Evolutionary conservation across 2,888 invertebrate species (phyloP).

Genomic region (Alloplasta piceator): DNA sequence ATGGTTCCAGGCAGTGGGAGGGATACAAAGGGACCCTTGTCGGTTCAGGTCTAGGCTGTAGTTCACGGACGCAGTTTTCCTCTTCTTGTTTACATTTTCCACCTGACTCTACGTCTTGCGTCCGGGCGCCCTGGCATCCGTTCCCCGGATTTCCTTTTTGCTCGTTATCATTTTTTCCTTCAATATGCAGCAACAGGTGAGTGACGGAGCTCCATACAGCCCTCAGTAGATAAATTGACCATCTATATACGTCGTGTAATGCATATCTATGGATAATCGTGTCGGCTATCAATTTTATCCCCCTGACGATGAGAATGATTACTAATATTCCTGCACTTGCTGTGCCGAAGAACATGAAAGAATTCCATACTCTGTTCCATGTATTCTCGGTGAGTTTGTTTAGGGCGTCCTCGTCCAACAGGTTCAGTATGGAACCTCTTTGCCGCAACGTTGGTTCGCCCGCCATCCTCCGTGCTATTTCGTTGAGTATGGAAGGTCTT

Average conservation of each 20-base stretch:
- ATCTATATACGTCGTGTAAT: not conserved
- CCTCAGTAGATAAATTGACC: conserved; percentile 1
- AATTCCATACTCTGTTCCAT: conserved; percentile 17
- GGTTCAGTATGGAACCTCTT: conserved; percentile 17
- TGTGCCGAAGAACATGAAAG: conserved; percentile 44
- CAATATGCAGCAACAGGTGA: conserved; percentile 4
- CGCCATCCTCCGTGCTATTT: not conserved
- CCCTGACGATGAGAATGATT: conserved; percentile 24
- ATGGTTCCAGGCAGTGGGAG: too few species aligned
- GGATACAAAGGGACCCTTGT: too few species aligned
- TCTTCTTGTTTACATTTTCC: too few species aligned
- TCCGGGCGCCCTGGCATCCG: too few species aligned
- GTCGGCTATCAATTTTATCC: conserved; percentile 38
- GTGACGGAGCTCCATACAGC: not conserved
- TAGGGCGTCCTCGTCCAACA: conserved; percentile 39
- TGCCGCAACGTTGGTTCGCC: conserved; percentile 23
- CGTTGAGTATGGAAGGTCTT: conserved; percentile 44
- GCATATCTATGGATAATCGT: conserved; percentile 29
- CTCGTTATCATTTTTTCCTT: too few species aligned
- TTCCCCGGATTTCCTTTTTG: too few species aligned
- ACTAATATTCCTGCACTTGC: conserved; percentile 50
- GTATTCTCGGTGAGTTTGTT: conserved; percentile 7
- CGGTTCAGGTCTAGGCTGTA: too few species aligned
- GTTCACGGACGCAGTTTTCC: too few species aligned
- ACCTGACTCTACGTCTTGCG: too few species aligned